Conservation (phyloP, 1,140 invertebrate genomes). For the Aphis gossypii region DNA sequence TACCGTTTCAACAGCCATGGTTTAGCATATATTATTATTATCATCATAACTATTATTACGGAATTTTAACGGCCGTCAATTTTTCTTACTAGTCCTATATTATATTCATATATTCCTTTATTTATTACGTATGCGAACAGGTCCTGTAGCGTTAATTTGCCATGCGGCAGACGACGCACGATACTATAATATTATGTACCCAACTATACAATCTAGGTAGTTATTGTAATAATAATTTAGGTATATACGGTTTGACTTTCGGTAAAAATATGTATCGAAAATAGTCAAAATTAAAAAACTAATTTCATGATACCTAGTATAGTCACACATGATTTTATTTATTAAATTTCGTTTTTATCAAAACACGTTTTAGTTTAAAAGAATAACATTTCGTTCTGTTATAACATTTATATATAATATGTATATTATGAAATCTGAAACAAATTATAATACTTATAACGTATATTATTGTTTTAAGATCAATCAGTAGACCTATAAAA, state of each 20-base stretch:
- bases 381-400: neutral
- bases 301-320: no score
- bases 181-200: neutral
- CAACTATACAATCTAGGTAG: neutral
- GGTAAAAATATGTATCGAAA: neutral
- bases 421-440: neutral
- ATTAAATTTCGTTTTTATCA: neutral
- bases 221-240: neutral
- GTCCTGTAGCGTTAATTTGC: neutral
- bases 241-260: neutral
- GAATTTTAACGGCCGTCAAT: constrained; percentile 13
- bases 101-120: neutral
- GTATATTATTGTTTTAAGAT: neutral
- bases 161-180: neutral
- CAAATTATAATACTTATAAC: neutral
- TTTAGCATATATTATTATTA: constrained; percentile 15
- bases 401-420: neutral
- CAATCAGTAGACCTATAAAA: neutral
- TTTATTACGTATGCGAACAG: neutral
- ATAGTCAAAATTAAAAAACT: neutral
- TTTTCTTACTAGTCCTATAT: neutral
- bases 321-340: neutral
- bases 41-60: constrained; percentile 15
- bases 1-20: constrained; percentile 35
- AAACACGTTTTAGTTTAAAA: neutral